phyloP scores from a whole-genome alignment of 2,113 vertebrate species.

The Rhegmatorhina hoffmannsi region DNA sequence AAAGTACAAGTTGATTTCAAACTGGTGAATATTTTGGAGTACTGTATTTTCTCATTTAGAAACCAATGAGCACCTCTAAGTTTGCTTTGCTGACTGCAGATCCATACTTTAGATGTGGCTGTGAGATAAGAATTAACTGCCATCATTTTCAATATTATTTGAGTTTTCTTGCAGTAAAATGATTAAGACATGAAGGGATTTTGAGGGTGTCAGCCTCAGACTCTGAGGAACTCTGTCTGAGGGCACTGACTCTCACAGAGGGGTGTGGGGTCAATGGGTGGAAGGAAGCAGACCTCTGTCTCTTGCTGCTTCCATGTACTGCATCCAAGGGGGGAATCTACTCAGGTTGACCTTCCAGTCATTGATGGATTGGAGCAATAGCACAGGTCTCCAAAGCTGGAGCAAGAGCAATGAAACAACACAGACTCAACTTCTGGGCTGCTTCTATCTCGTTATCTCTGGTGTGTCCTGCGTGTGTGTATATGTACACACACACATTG shows the following conservation, averaged over 20 bases:
- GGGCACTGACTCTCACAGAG: background rate
- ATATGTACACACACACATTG: fast-evolving
- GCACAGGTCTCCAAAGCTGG: background rate
- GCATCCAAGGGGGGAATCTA: background rate
- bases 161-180: background rate
- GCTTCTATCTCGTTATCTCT: background rate
- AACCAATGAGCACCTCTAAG: background rate
- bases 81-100: background rate
- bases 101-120: background rate
- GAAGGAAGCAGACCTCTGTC: background rate
- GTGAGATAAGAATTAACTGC: background rate
- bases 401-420: background rate
- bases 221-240: background rate
- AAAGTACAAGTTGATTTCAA: background rate
- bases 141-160: background rate
- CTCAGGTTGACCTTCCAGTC: background rate
- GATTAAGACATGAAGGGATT: background rate
- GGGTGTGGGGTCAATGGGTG: background rate
- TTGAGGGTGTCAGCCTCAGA: background rate
- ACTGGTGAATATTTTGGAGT: background rate
- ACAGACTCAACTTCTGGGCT: fast-evolving
- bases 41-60: background rate
- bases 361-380: background rate
- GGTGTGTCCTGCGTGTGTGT: too few relatives aligned
- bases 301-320: background rate